Evolutionary conservation across 2,113 vertebrate species (phyloP), one percentile per base, ranked within the genome.

Genomic region (Salminus brasiliensis): DNA sequence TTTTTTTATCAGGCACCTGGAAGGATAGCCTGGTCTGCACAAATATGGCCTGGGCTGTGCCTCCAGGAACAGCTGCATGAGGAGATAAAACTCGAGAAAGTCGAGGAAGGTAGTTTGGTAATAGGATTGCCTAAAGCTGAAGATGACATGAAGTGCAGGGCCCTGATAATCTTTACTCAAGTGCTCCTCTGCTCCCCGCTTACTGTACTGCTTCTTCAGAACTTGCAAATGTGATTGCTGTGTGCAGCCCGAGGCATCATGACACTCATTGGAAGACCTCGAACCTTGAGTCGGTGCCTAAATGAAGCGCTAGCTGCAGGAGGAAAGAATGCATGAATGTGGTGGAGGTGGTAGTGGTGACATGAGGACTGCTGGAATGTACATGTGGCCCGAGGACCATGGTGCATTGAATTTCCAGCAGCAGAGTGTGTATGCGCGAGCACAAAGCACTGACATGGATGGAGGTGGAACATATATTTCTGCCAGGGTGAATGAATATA

Each of bases 81-180:
- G 53, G 43, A 84, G 85, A 88, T 85, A 86, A 83, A 82, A 78
- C 76, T 60, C 9, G 5, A 73, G 79, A 73, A 78, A 78, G 81
- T 36, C 59, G 66, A 74, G 72, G 67, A 78, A 83, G 73, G 79
- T 78, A 81, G 74, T 82, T 73, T 47, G 66, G 79, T 84, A 88
- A 88, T 85, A 84, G 84, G 84, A 85, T 87, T 85, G 81, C 85
- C 79, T 69, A 59, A 83, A 84, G 87, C 82, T 78, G 74, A 43
- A 76, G 75, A 77, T 84, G 69, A 81, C 80, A 65, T 47, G 74
- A 77, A 80, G 82, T 78, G 68, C 66, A 3, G 73, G 78, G 74
- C 53, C 74, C 69, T 85, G 87, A 87, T 88, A 88, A 88, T 89
- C 87, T 87, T 74, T 72, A 75, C 83, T 86, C 59, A 74, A 84